Evolutionary conservation across 2,797 vertebrate species (phyloP).

Genomic region (Notamacropus eugenii): DNA sequence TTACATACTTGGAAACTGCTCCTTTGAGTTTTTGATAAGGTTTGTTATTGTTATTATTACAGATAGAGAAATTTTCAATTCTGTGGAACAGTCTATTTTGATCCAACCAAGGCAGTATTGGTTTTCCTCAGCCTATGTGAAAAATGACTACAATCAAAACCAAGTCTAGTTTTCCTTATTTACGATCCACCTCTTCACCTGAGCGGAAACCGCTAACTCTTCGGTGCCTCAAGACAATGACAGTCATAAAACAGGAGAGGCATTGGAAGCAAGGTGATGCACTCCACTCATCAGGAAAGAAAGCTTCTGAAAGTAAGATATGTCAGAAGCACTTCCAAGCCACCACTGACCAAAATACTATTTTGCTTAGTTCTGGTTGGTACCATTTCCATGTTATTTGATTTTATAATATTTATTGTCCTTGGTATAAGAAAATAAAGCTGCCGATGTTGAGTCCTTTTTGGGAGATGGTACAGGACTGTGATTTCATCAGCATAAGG

Average conservation of each 20-base stretch:
- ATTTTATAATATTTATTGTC: background rate
- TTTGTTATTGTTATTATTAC: slow-evolving; percentile 6
- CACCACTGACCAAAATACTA: background rate
- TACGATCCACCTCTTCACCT: slow-evolving; percentile 72
- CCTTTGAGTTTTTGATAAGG: slow-evolving; percentile 22
- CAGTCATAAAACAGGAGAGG: slow-evolving; percentile 59
- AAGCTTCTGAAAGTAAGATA: slow-evolving; percentile 32
- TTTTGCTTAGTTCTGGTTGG: background rate
- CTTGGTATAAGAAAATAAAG: background rate
- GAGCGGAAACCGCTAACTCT: slow-evolving; percentile 71
- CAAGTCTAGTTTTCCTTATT: slow-evolving; percentile 71
- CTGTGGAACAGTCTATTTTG: slow-evolving; percentile 60
- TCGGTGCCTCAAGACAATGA: slow-evolving; percentile 64
- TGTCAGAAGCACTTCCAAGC: background rate
- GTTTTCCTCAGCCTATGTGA: slow-evolving; percentile 67
- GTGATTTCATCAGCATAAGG: background rate
- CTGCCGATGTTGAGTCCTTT: background rate
- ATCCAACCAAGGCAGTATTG: slow-evolving; percentile 64
- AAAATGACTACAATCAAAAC: slow-evolving; percentile 76
- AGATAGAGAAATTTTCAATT: slow-evolving; percentile 42
- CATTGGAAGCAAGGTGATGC: background rate
- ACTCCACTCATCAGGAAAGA: slow-evolving; percentile 69
- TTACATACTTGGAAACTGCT: background rate
- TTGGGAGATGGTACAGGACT: background rate
- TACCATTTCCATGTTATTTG: background rate